Conservation (phyloP, 30 jellyfish, hydroid and myxozoan genomes). For the Cassiopea xamachana region DNA sequence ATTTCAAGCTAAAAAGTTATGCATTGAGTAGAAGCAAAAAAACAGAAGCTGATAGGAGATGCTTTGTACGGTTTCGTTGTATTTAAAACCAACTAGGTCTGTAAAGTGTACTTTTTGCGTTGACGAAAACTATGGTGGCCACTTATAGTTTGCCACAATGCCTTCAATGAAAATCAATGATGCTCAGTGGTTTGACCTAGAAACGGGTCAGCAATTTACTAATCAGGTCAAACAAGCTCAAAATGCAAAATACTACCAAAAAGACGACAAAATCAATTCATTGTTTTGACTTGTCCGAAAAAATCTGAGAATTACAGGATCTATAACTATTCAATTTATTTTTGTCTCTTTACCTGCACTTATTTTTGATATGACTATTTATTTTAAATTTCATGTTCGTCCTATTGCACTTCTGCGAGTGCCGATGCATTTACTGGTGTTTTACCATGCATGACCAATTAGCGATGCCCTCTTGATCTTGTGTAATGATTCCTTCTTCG, state of each 20-base stretch:
- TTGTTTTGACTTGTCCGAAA: neutral
- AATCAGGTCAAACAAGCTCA: neutral
- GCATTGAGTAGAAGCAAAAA: no score
- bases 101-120: neutral
- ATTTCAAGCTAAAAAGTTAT: no score
- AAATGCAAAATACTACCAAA: neutral
- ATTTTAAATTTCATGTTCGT: neutral
- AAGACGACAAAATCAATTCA: neutral
- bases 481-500: constrained; percentile 64
- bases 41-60: no score
- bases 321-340: neutral
- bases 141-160: neutral
- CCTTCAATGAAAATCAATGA: constrained; percentile 17
- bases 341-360: no score
- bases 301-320: neutral
- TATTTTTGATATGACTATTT: no score
- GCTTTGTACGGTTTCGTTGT: no score
- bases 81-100: no score
- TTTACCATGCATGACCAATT: constrained; percentile 43
- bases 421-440: constrained; percentile 16
- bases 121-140: neutral
- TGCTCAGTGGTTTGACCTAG: constrained; percentile 55
- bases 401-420: neutral
- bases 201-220: constrained; percentile 30
- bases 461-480: constrained; percentile 59